Evolutionary conservation across 2,888 invertebrate genomes (phyloP).

Genomic region (Empis stercorea): DNA sequence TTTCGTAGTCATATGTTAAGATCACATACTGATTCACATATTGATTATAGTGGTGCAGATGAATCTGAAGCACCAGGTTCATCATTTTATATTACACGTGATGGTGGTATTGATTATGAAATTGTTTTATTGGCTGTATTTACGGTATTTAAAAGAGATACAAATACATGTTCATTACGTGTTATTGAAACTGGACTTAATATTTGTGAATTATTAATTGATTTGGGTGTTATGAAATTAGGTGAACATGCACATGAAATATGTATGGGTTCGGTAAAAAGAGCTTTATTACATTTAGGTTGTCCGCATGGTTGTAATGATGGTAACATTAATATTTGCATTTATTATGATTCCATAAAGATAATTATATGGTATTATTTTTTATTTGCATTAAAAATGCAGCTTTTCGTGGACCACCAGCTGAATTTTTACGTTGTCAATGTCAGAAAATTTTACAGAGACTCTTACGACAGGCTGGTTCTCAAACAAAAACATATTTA

Average conservation of each 20-base stretch:
- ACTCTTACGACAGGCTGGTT: constrained; percentile 51
- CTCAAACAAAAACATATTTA: constrained; percentile 41
- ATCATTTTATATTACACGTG: constrained; percentile 81
- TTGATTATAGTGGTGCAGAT: constrained; percentile 76
- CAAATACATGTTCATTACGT: constrained; percentile 67
- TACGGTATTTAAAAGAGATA: constrained; percentile 73
- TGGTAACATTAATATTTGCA: no score
- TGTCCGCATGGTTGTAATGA: constrained; percentile 89
- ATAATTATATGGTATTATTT: no score
- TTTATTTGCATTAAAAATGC: no score
- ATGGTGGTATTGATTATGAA: constrained; percentile 86
- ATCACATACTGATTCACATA: constrained; percentile 86
- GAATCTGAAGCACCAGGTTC: constrained; percentile 81
- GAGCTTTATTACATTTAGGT: constrained; percentile 67
- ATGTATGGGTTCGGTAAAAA: constrained; percentile 33
- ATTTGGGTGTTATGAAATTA: constrained; percentile 67
- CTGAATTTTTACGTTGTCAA: constrained; percentile 81
- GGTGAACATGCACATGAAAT: constrained; percentile 36
- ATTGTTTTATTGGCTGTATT: constrained; percentile 77
- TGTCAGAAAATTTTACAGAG: constrained; percentile 66
- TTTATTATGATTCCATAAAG: no score
- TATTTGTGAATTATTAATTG: constrained; percentile 79
- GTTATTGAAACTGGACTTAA: constrained; percentile 90
- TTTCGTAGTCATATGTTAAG: constrained; percentile 54
- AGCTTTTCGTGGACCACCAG: constrained; percentile 67